Evolutionary conservation across 2,888 invertebrate genomes (phyloP), one percentile per base, ranked within the genome.

Genomic region (Drosophila tripunctata): DNA sequence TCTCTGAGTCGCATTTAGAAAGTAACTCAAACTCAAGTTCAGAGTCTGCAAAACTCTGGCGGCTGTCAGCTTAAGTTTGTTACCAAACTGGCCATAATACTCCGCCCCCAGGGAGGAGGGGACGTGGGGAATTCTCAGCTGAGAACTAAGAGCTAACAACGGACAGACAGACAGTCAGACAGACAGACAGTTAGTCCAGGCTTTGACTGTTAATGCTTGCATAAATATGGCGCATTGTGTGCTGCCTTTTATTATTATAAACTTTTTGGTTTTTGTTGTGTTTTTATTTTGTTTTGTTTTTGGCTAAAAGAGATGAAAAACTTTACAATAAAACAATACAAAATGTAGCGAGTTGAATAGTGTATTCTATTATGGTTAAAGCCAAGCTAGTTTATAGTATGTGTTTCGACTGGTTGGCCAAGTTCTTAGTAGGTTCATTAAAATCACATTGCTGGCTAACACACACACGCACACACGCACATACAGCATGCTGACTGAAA

Each of bases 221-320:
- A 82, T 84, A 84, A 81, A 85, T 85, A 81, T 84, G 62, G 65
- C 67, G 68, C 78, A 84, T 83, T 83, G 84, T 79, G 83, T 60
- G 40, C 44, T 19, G 54, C 19, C 54, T 70, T 64, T 62, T 61
- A 66, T 74, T 38, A 48, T 57, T 47, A 8, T 27, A 27, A 27
- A 27, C 3, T 27, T 21, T 21, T 4, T 21, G 3, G 3, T 21
- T 21, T 21, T 21, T 21, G 3, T 21, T 27, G 7, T 21, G 3
- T 21, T 21, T 21, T 21, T 21, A 4, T 21, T 27, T 27, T 27
- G 8, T 10, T 27, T 6, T 27, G 17, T 52, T 40, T 48, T 52
- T 57, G 44, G 43, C 24, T 15, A 21, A 19, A 51, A 19, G 21
- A 6, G 6, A 52, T 2, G 17, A 31, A 24, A 31, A 47, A 10